Conservation (phyloP, 2,888 invertebrate genomes). For the Torymus aiolomorphi region DNA sequence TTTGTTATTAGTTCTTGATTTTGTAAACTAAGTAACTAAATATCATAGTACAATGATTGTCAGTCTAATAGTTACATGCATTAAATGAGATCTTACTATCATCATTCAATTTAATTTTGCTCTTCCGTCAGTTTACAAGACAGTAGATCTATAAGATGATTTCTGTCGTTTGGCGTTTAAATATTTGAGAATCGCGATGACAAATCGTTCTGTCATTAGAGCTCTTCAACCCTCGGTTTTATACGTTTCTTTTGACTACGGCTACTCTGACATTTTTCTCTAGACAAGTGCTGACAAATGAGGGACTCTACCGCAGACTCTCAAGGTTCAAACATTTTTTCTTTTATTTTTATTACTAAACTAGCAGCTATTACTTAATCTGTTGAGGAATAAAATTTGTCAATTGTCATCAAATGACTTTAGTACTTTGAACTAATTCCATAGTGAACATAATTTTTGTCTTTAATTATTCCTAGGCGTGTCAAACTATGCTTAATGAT, state of each 20-base stretch:
- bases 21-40: too few species aligned
- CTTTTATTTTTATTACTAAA: too few species aligned
- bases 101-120: neutral
- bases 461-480: too few species aligned
- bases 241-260: constrained; percentile 9
- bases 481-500: too few species aligned
- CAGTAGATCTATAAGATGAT: constrained; percentile 19
- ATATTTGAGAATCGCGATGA: constrained; percentile 4
- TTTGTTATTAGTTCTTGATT: too few species aligned
- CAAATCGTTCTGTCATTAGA: constrained; percentile 28
- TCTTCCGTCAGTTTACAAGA: neutral
- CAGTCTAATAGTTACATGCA: too few species aligned
- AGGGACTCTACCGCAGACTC: neutral
- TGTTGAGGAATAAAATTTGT: too few species aligned
- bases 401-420: too few species aligned
- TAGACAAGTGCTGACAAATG: constrained; percentile 28
- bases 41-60: too few species aligned
- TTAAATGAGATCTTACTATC: neutral
- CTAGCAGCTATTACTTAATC: too few species aligned
- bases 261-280: neutral
- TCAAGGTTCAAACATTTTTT: neutral
- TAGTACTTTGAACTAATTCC: too few species aligned
- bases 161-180: constrained; percentile 11
- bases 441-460: too few species aligned
- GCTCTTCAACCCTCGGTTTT: neutral